Evolutionary conservation across 35 echinoderm and acorn worm genomes (phyloP), one percentile per base, ranked within the genome.

Genomic region (Lytechinus variegatus): DNA sequence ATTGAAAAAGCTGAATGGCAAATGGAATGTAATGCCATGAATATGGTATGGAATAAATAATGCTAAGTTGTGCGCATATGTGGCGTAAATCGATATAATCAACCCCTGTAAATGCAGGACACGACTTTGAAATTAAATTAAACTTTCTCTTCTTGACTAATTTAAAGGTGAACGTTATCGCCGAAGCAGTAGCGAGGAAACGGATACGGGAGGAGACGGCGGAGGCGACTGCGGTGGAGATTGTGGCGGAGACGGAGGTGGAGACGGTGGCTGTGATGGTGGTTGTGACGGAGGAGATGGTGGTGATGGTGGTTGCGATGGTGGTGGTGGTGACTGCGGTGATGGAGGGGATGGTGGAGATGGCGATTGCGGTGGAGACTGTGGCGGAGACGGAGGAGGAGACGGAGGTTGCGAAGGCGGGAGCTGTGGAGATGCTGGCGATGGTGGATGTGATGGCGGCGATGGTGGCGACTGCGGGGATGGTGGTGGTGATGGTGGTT

Each of bases 131-230:
- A 44, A n/a, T 79, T 6, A 1, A 79, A 79, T 79, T 4, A 0
- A n/a, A 79, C n/a, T 24, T 19, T 79, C 66, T 24, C n/a, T 79
- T 79, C n/a, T 79, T 79, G 19, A 79, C 9, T n/a, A 1, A 11
- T 79, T n/a, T 19, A n/a, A 79, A 79, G 66, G 19, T 79, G 66
- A 79, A 79, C 66, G 66, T n/a, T 24, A 79, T 79, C 66, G 66
- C 21, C 66, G 66, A 79, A 79, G 66, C 19, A 79, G 61, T 27
- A 57, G 66, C 58, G 94, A 86, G 27, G 94, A 86, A 33, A 61
- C n/a, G 27, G 94, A 86, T 86, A 57, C 27, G 27, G 94, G 54
- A 52, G 61, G 61, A 13, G 94, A 95, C 51, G 61, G 61, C 54
- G 94, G 54, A 56, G 92, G 54, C 9, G 55, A 57, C 53, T 28